Percentiles rank a stretch among this genome's conserved stretches.
Conservation (phyloP, 2,113 vertebrate genomes). For the Amblyopsis rosae region DNA sequence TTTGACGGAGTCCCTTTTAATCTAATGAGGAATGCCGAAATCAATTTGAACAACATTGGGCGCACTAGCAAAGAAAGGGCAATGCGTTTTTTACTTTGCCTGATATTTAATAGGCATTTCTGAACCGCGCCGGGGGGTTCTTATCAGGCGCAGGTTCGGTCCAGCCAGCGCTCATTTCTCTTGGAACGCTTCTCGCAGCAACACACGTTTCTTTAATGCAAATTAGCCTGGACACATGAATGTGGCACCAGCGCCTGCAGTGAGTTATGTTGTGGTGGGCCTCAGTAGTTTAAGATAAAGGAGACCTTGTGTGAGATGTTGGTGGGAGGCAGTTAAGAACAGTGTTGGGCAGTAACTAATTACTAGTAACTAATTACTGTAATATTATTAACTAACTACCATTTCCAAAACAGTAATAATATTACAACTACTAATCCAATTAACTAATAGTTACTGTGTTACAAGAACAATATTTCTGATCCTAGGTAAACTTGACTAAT, state of each 20-base stretch:
- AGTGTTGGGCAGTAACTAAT: not conserved
- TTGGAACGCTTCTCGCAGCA: constrained; percentile 71
- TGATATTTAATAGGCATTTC: constrained; percentile 69
- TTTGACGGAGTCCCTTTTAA: constrained; percentile 28
- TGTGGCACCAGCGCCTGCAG: constrained; percentile 68
- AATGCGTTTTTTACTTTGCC: constrained; percentile 63
- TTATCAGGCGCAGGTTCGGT: constrained; percentile 69
- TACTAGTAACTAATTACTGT: no score
- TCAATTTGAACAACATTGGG: constrained; percentile 23
- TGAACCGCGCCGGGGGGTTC: constrained; percentile 70
- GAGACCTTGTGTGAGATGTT: constrained; percentile 57
- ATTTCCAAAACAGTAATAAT: no score
- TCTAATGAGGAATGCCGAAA: constrained; percentile 39
- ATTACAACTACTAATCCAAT: no score
- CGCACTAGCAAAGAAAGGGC: constrained; percentile 28
- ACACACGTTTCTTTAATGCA: constrained; percentile 77
- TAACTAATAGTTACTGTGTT: no score
- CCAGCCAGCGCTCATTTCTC: constrained; percentile 72
- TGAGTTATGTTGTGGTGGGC: constrained; percentile 62
- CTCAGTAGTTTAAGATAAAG: constrained; percentile 65
- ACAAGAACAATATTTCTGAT: no score
- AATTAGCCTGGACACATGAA: constrained; percentile 75
- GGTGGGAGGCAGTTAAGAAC: constrained; percentile 13
- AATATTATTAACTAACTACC: no score
- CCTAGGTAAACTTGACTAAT: no score